Evolutionary conservation across 2,888 invertebrate species (phyloP), one percentile per base, ranked within the genome.

Genomic region (Aelia acuminata): DNA sequence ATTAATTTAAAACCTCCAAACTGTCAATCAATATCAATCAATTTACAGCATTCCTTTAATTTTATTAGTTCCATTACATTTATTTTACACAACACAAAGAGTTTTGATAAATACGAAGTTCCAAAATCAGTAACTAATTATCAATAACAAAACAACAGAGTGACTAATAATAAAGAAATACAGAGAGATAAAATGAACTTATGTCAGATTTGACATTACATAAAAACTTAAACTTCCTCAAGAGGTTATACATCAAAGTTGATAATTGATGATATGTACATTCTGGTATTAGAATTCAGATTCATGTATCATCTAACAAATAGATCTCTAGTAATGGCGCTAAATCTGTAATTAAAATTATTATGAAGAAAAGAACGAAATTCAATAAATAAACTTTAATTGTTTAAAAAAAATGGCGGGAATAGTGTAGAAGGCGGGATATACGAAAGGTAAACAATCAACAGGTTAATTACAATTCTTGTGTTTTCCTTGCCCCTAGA

Each of bases 11-110:
- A 75, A 87, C 87, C 87, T 87, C 87, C 87, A 87, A 87, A 87
- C 22, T 87, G 87, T 84, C 87, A 87, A 87, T 87, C 87, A 75
- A 87, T 70, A 47, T 87, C 87, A 84, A 87, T 31, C 18, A 87
- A 53, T 85, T 85, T 85, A 35, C 49, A 43, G 13, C 22, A 43
- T n/a, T 3, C 39, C 11, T 80, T 80, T 43, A 43, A 43, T 22
- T 80, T 47, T 47, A 47, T n/a, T n/a, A 13, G n/a, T n/a, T 80
- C 80, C 80, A 80, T 80, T n/a, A 43, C 43, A n/a, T 43, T 80
- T 20, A n/a, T 35, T 35, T 10, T 1, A 15, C 11, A 26, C 4
- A 26, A 57, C 26, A 35, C 7, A 18, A 7, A 22, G 20, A 35
- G 2, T 57, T 57, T 26, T 53, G 4, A 5, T n/a, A 2, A 26